Evolutionary conservation across 2,113 vertebrate genomes (phyloP), one percentile per base, ranked within the genome.

Genomic region (Nannospalax galili): DNA sequence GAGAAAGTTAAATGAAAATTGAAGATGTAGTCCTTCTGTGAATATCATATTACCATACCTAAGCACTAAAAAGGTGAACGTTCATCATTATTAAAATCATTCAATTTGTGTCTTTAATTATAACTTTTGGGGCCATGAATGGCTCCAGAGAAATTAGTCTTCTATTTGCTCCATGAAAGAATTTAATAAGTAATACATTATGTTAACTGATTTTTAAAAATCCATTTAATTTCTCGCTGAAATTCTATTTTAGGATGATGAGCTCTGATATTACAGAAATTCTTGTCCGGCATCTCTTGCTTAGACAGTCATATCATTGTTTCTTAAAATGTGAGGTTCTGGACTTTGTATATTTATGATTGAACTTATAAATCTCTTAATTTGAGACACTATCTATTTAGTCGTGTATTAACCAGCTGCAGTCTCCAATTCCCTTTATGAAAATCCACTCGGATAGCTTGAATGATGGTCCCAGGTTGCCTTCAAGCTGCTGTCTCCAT

Each of bases 61-160:
- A 92, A 94, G 93, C 94, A 94, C 92, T 92, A 60, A 95, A 95
- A 97, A 96, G 97, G 96, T 96, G 96, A 98, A 93, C 40, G 93
- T 97, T 98, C 96, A 98, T 94, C 96, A 97, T 97, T 97, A 97
- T 98, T 98, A 97, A 98, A 96, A 97, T 97, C 97, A 98, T 97
- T 97, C 97, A 98, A 97, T 97, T 98, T 97, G 96, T 97, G 97
- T 97, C 96, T 98, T 98, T 98, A 97, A 98, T 98, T 96, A 96
- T 97, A 98, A 98, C 97, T 98, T 97, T 97, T 96, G 97, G 97
- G 97, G 96, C 95, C 95, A 97, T 97, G 96, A 97, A 97, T 97
- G 95, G 96, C 97, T 97, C 96, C 96, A 97, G 97, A 97, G 97
- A 98, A 98, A 98, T 98, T 96, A 97, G 96, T 96, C 97, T 97